A percentile compares a stretch with the other conserved stretches of the same genome.
Evolutionary conservation across 2,888 invertebrate species (phyloP).

Genomic region (Petrolisthes cinctipes): DNA sequence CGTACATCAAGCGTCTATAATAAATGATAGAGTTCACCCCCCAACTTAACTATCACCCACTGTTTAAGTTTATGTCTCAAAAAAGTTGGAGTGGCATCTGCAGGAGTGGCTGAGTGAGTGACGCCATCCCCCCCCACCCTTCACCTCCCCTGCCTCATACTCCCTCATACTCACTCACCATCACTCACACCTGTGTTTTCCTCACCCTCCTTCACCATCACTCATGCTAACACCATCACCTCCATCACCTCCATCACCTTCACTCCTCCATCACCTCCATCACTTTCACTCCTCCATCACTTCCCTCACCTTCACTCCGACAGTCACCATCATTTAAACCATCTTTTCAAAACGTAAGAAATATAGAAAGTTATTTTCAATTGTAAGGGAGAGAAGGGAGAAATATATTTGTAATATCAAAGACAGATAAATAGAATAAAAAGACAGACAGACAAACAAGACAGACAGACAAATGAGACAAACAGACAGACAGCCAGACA

Average conservation of each 20-base stretch:
- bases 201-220: neutral
- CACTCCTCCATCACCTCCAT: neutral
- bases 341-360: no score
- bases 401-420: neutral
- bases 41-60: neutral
- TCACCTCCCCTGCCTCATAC: neutral
- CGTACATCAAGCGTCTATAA: constrained; percentile 19
- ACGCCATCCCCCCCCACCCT: neutral
- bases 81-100: neutral
- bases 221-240: neutral
- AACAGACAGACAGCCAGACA: no score
- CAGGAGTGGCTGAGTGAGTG: neutral
- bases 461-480: no score
- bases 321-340: no score
- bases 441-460: no score
- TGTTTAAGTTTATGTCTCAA: neutral
- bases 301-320: neutral
- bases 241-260: neutral
- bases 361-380: no score
- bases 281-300: neutral
- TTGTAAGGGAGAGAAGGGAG: no score
- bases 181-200: neutral
- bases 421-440: no score
- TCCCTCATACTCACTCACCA: neutral
- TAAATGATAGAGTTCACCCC: constrained; percentile 6